phyloP scores from a whole-genome alignment of 1,140 invertebrate genomes.

The Neodiprion pinetum region DNA sequence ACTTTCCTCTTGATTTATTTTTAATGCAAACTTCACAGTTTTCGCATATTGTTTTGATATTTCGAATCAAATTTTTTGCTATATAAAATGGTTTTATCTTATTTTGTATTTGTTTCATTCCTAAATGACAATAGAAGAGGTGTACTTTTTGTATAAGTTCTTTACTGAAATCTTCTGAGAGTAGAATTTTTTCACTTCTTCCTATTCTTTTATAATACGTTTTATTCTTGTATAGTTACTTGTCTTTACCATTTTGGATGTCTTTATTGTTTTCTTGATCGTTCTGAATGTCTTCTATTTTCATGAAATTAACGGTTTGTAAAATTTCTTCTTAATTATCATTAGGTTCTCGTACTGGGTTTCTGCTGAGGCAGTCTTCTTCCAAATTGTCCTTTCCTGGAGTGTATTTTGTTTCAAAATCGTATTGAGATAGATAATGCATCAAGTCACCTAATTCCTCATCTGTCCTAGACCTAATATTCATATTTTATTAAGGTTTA shows the following conservation, averaged over 20 bases:
- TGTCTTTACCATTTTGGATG: too few relatives aligned
- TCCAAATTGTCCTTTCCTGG: conserved; percentile 29
- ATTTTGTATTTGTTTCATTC: conserved; percentile 18
- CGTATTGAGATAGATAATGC: too few relatives aligned
- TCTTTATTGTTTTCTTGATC: too few relatives aligned
- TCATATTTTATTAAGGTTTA: too few relatives aligned
- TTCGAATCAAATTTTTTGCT: conserved; percentile 20
- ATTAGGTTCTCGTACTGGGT: conserved; percentile 27
- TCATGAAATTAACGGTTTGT: conserved; percentile 31
- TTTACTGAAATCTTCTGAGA: too few relatives aligned
- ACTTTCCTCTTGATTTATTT: conserved; percentile 27
- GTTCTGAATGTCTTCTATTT: too few relatives aligned
- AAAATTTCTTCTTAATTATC: conserved; percentile 20
- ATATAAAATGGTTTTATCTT: conserved; percentile 24
- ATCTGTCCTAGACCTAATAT: conserved; percentile 10
- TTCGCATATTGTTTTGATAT: conserved; percentile 17
- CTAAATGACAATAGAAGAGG: conserved; percentile 29
- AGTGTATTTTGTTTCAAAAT: too few relatives aligned
- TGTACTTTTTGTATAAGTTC: not conserved
- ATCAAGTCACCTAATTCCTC: conserved; percentile 6
- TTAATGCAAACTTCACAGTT: not conserved
- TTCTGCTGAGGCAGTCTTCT: conserved; percentile 33
- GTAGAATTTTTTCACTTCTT: too few relatives aligned
- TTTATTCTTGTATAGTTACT: too few relatives aligned
- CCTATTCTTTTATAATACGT: too few relatives aligned